phyloP scores from a whole-genome alignment of 2,797 vertebrate genomes.

The Percopsis omiscomaycus region DNA sequence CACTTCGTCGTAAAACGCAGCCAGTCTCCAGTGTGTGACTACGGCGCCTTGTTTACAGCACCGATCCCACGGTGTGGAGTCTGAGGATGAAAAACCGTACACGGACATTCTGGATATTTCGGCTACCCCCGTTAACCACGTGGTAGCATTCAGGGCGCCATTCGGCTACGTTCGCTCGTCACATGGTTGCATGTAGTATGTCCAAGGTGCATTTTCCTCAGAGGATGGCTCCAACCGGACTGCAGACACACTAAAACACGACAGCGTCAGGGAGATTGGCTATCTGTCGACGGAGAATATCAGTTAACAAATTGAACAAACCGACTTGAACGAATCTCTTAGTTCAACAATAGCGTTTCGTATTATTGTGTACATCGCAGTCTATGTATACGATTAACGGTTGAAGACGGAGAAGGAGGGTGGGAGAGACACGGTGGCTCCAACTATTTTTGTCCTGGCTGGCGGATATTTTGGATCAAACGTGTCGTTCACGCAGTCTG shows the following conservation, averaged over 20 bases:
- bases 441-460: slow-evolving; percentile 52
- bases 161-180: too few species aligned
- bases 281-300: slow-evolving; percentile 25
- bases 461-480: slow-evolving; percentile 70
- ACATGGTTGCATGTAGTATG: too few species aligned
- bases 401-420: slow-evolving; percentile 42
- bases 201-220: not conserved
- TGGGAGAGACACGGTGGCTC: slow-evolving; percentile 46
- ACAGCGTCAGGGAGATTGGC: slow-evolving; percentile 29
- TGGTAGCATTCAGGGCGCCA: too few species aligned
- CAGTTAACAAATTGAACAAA: not conserved
- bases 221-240: slow-evolving; percentile 54
- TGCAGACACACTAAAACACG: slow-evolving; percentile 50
- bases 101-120: not conserved
- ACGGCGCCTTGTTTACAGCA: slow-evolving; percentile 80
- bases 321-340: not conserved
- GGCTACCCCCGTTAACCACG: not conserved
- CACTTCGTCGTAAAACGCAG: slow-evolving; percentile 53
- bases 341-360: slow-evolving; percentile 16
- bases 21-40: slow-evolving; percentile 24
- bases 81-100: slow-evolving; percentile 26
- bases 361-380: slow-evolving; percentile 62
- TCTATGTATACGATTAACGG: slow-evolving; percentile 63
- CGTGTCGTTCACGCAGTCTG: slow-evolving; percentile 41
- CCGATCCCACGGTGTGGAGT: slow-evolving; percentile 33